Evolutionary conservation across 2,888 invertebrate species (phyloP), one percentile per base, ranked within the genome.

Genomic region (Brachypalpus laphriformis): DNA sequence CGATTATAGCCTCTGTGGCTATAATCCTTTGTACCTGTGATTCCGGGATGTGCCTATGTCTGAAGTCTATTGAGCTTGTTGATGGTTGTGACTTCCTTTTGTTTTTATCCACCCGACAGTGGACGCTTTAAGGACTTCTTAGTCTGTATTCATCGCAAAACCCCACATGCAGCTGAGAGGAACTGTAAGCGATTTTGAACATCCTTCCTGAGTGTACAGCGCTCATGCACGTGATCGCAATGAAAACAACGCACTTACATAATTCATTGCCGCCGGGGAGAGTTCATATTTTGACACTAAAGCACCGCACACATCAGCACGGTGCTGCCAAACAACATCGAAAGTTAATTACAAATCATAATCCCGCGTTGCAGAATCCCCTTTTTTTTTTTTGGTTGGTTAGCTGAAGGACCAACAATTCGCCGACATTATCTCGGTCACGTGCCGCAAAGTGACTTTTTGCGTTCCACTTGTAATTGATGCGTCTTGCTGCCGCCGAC

Each of bases 361-460:
- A 54, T 54, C 18, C 42, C 54, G 40, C 54, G 71, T 71, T 22
- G 45, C 56, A 42, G 54, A 68, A 57, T 70, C 68, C 56, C 54
- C 57, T 45, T 18, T 57, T 70, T 20, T 20, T 57, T 68, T n/a
- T 40, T 28, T n/a, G 25, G n/a, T n/a, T n/a, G n/a, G n/a, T n/a
- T n/a, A n/a, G 31, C 14, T 45, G 6, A 31, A 47, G 65, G 14
- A 37, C 49, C 42, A 45, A 78, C 72, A 74, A 74, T 83, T 83
- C 78, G 77, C 77, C 71, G 71, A 77, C 82, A 72, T 77, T 77
- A 66, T 66, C 42, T 56, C 72, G 70, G 83, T 74, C 83, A 80
- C 83, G 83, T 83, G 83, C 65, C 74, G 65, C 47, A 65, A 83
- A 83, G 80, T 83, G 83, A 80, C 74, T 75, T 80, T 72, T 83